These are phyloP conservation scores for Zoanthus sociatus DNA, from an alignment of 92 coral and sea anemone genomes.

Conservation along the genomic window DNA sequence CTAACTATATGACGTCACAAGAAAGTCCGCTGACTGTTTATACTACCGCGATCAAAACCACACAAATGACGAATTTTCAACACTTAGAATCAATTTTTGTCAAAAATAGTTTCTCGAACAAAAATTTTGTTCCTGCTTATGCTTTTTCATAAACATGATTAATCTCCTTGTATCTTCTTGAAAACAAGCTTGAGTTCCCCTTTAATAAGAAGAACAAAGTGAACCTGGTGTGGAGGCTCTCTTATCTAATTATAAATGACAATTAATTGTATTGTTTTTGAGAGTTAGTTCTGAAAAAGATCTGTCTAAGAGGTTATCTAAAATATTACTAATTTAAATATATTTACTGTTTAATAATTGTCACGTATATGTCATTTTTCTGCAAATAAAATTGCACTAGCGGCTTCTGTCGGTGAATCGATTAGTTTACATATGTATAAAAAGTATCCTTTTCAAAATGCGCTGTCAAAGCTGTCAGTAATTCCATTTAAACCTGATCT, in stretches of 20 bases:
- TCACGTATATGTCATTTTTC: background rate
- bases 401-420: background rate
- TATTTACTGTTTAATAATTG: background rate
- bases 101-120: no score
- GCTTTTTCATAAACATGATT: no score
- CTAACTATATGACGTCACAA: no score
- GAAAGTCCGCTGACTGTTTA: no score
- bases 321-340: background rate
- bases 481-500: slow-evolving; percentile 21
- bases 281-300: background rate
- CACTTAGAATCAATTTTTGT: no score
- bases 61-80: no score
- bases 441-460: background rate
- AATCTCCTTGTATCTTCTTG: no score
- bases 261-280: background rate
- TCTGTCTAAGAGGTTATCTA: background rate
- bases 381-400: background rate
- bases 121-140: no score
- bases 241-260: background rate
- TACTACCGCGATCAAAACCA: no score
- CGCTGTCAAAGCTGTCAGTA: background rate
- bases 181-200: no score
- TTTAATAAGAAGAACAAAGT: background rate
- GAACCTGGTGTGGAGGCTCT: background rate
- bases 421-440: background rate